Evolutionary conservation across 2,797 vertebrate species (phyloP), one percentile per base, ranked within the genome.

Genomic region (Hydrolagus colliei): DNA sequence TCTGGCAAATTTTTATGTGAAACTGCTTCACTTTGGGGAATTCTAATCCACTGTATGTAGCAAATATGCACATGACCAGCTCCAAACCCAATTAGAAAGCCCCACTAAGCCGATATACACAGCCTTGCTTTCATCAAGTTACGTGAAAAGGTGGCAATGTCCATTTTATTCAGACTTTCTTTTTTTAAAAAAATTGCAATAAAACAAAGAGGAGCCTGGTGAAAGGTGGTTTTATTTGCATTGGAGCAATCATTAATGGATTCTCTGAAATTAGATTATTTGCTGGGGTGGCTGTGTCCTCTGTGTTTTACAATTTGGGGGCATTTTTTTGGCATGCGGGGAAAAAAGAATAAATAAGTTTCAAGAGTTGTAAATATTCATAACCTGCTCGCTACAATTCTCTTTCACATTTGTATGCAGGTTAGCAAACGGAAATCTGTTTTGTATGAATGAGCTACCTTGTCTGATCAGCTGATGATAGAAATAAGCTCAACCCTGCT

Each of bases 11-110:
- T 71, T 82, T 84, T 84, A 84, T 35, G 32, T 71, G 32, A 16
- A 20, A 18, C 41, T 52, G 27, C 14, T 68, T 71, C n/a, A 84
- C 79, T 67, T 84, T 71, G 41, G 79, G 79, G 79, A 67, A 32
- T 61, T 82, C 3, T 84, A 84, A 84, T 52, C 22, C 9, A 0
- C 32, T 20, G 16, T 11, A 14, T 68, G 65, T 65, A 68, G 32
- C 32, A 35, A 52, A 18, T 84, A 68, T 68, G 65, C 65, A 71
- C 65, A 68, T 68, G 65, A n/a, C 63, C 79, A 84, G 65, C 27
- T 68, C 79, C 63, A 84, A 68, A 71, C 65, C 65, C 62, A 84
- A 68, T 84, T 84, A 71, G 13, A 68, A 32, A 35, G 16, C 0
- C 65, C 16, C 79, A 84, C 16, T 84, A 52, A 71, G 65, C 27